Base-by-base conservation (phyloP, 2,797 vertebrate species). In the Schizothorax lantsangensis region DNA sequence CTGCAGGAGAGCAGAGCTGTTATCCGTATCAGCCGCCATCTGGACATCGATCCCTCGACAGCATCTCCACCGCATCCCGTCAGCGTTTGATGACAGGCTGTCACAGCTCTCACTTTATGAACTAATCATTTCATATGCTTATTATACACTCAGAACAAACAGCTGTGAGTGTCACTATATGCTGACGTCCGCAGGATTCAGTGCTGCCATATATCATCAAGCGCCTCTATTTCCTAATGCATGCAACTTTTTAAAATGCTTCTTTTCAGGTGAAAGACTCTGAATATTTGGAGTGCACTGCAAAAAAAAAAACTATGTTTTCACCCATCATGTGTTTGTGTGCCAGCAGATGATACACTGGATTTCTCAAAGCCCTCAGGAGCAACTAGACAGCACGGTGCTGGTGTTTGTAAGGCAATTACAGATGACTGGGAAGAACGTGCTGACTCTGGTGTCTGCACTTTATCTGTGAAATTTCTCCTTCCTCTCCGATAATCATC, bases 31-130 rank as follows among this genome's bases (percentile, higher is more conserved):
- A 92, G 89, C 84, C 89, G 90, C 59, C 52, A 43, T 74, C 80
- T 89, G 84, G 77, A 88, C 92, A 94, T 93, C 90, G 93, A 94
- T 91, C 87, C 78, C 82, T 88, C 82, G 91, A 94, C 94, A 92
- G 86, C 90, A 93, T 94, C 93, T 93, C 81, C 52, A 86, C 91
- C 92, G 92, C 93, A 93, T 94, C 91, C 90, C 68, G 79, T 88
- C 92, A 81, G 84, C 69, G 33, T 85, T 87, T 69, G 86, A 90
- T 94, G 87, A 89, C 75, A 88, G 74, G 5, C 71, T 78, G 86
- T 81, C 83, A 72, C 73, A 79, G 68, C 84, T 73, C 38, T 71
- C 45, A 77, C 38, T 80, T 89, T 59, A 81, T 36, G 19, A 77
- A 62, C 47, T 75, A 49, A 83, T 79, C 78, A 86, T 78, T 52